Base-by-base conservation (phyloP, 2,888 invertebrate genomes). In the Scelioninae gen. 2 region DNA sequence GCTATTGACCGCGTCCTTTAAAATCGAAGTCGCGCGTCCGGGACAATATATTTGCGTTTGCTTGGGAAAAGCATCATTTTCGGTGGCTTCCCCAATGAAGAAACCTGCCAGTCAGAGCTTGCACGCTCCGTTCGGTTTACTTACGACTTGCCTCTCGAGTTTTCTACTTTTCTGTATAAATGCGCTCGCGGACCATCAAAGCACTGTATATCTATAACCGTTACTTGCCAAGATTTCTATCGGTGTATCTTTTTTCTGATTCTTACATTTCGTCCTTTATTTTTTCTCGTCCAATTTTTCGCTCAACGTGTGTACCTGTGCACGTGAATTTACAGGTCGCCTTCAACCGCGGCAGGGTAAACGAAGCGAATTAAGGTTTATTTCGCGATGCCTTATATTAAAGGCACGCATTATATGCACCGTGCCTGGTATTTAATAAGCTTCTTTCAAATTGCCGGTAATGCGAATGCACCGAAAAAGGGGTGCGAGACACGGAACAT, bases 71-170 rank as follows among this genome's bases (percentile, higher is more conserved):
- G 79, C 85, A 83, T 85, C 85, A 85, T 84, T 86, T 86, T 84
- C 85, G 85, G 84, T 85, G 82, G 82, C 85, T 85, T 84, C 82
- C 79, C 80, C 84, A 82, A 86, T 85, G 84, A 85, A 84, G 84
- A 79, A 83, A 85, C 78, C 85, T 84, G 85, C 83, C 85, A 85
- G 83, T 86, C 85, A 84, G 82, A 81, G 76, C 78, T 80, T 81
- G 78, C 80, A 78, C 77, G 81, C 78, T 76, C 78, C 77, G 78
- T 80, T 70, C 79, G 76, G 79, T 79, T 81, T 79, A 80, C 81
- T 81, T 78, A 81, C 76, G 78, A 78, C 78, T 81, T 81, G 78
- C 81, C 79, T 81, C 79, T 78, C 80, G 80, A 81, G 80, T 82
- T 61, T 80, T 79, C 81, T 81, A 81, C 79, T 69, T 79, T 80